Base-by-base conservation (phyloP, 1,140 invertebrate species). In the Apis laboriosa region DNA sequence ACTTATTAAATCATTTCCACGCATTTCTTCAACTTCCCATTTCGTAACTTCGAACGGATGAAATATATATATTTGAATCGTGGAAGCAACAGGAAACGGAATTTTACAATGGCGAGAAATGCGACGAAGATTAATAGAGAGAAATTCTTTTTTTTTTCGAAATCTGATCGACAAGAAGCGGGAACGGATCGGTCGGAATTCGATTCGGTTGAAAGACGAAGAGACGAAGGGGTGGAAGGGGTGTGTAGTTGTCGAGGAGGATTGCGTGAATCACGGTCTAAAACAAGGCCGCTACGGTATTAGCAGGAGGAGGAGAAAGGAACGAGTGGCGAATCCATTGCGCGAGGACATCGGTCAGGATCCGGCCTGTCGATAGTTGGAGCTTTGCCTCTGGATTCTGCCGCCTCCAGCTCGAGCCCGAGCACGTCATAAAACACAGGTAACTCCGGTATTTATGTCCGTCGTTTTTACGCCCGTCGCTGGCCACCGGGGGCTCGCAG, bases 361-460 rank as follows among this genome's bases (percentile, higher is more conserved):
- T 94, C 92, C 90, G 90, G 84, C 89, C 72, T 93, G 90, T 92
- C 92, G 92, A 93, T 93, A 92, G 88, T 78, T 78, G 75, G 84
- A 79, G 83, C 78, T 84, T 89, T 91, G 83, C 86, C 88, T 82
- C 86, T 15, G 88, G 88, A 90, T 86, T 88, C 89, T 88, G 85
- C 84, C 83, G 85, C 85, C 86, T 88, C 80, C 74, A 67, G 87
- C 83, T 86, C 85, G 67, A 64, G 49, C 19, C 67, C 83, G 83
- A 86, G 88, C 90, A 77, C 88, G 89, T 91, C 91, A 93, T 93
- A 94, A 93, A 94, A 94, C 92, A 93, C 89, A 91, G 92, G 92
- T 93, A 93, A 94, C 91, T 89, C 93, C 93, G 88, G 91, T 93
- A 94, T 94, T 94, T 93, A 93, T 93, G 91, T 85, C 88, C 88